These are phyloP conservation scores for Olivierus martensii DNA, from an alignment of 1,140 invertebrate genomes.

Conservation along the genomic window DNA sequence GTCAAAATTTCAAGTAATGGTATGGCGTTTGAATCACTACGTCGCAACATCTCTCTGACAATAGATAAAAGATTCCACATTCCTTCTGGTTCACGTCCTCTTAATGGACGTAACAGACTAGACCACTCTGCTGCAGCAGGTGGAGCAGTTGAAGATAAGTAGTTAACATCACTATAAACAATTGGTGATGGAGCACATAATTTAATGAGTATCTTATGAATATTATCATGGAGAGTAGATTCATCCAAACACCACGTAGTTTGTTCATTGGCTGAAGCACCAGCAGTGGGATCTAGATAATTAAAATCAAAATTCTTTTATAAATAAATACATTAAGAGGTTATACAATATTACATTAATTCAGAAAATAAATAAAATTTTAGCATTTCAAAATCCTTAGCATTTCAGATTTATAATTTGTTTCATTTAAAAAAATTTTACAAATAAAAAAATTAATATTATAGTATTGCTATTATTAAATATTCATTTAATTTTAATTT, in stretches of 20 bases:
- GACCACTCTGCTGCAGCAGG: conserved; percentile 95
- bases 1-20: conserved; percentile 91
- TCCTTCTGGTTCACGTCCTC: conserved; percentile 91
- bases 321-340: no score
- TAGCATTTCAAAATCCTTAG: no score
- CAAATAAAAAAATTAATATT: no score
- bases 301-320: no score
- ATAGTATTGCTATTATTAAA: no score
- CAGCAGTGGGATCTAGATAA: conserved; percentile 93
- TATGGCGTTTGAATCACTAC: conserved; percentile 89
- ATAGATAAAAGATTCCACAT: conserved; percentile 98
- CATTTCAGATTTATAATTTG: no score
- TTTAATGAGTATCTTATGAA: conserved; percentile 95
- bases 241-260: conserved; percentile 97
- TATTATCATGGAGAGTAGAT: conserved; percentile 90
- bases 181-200: conserved; percentile 95
- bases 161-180: conserved; percentile 93
- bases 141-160: conserved; percentile 85
- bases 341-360: no score
- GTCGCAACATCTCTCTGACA: conserved; percentile 92
- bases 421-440: no score
- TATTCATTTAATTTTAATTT: no score
- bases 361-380: no score
- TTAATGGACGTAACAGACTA: conserved; percentile 72
- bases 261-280: conserved; percentile 85